phyloP scores from a whole-genome alignment of 2,888 invertebrate species.

The Maniola hyperantus region DNA sequence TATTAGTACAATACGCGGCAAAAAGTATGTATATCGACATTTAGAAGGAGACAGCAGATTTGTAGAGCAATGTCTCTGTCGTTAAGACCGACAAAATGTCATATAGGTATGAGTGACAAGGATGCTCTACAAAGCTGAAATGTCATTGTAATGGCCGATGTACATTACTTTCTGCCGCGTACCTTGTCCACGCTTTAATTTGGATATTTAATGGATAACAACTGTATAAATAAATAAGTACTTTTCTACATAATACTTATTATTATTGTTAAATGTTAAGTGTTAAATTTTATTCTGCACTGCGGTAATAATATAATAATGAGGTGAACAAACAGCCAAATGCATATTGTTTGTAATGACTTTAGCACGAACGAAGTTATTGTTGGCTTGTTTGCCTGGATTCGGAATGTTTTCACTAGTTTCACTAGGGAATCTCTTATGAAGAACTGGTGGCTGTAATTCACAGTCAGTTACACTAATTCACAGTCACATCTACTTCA shows the following conservation, averaged over 20 bases:
- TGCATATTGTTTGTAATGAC: constrained; percentile 21
- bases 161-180: too few species aligned
- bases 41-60: too few species aligned
- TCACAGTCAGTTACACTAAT: neutral
- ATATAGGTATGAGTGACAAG: too few species aligned
- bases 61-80: too few species aligned
- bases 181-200: neutral
- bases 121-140: too few species aligned
- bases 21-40: too few species aligned
- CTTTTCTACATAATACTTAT: neutral
- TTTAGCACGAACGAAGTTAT: constrained; percentile 27
- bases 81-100: too few species aligned
- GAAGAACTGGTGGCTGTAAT: constrained; percentile 6
- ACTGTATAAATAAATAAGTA: neutral
- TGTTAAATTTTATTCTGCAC: constrained; percentile 12
- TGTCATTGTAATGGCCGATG: too few species aligned
- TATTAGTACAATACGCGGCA: too few species aligned
- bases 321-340: constrained; percentile 21
- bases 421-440: constrained; percentile 28
- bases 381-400: constrained; percentile 25
- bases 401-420: constrained; percentile 29
- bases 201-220: neutral
- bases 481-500: too few species aligned
- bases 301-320: constrained; percentile 11
- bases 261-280: constrained; percentile 1